phyloP scores from a whole-genome alignment of 2,888 invertebrate genomes.

The Lithophane ornitopus region DNA sequence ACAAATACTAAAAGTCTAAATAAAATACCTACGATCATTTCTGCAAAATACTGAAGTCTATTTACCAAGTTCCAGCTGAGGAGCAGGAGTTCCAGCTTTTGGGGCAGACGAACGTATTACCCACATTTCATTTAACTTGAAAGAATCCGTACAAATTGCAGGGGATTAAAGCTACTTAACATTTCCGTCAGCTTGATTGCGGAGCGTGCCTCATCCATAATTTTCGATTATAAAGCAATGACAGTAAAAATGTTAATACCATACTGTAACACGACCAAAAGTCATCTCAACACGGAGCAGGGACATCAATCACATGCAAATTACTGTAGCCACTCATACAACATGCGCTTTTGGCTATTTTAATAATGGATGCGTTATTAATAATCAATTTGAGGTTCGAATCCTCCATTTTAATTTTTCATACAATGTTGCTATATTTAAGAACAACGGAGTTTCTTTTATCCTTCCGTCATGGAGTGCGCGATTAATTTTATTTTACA shows the following conservation, averaged over 20 bases:
- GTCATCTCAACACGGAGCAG: constrained; percentile 56
- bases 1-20: background rate
- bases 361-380: constrained; percentile 84
- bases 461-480: constrained; percentile 72
- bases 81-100: constrained; percentile 8
- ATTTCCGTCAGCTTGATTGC: constrained; percentile 48
- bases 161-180: constrained; percentile 45
- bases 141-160: constrained; percentile 56
- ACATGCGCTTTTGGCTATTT: constrained; percentile 75
- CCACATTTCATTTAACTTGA: constrained; percentile 35
- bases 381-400: constrained; percentile 86
- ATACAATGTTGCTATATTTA: constrained; percentile 69
- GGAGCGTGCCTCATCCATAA: constrained; percentile 54
- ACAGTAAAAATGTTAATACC: constrained; percentile 60
- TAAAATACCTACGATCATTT: background rate
- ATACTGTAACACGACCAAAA: constrained; percentile 52
- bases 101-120: constrained; percentile 39
- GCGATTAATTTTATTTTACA: constrained; percentile 62
- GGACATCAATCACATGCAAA: constrained; percentile 82
- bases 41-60: background rate
- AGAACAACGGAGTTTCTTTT: constrained; percentile 68
- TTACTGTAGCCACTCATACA: constrained; percentile 70
- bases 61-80: too few relatives aligned
- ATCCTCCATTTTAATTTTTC: constrained; percentile 58
- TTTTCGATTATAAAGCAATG: constrained; percentile 60